Conservation (phyloP, 2,113 vertebrate species). For the Edolisoma coerulescens region DNA sequence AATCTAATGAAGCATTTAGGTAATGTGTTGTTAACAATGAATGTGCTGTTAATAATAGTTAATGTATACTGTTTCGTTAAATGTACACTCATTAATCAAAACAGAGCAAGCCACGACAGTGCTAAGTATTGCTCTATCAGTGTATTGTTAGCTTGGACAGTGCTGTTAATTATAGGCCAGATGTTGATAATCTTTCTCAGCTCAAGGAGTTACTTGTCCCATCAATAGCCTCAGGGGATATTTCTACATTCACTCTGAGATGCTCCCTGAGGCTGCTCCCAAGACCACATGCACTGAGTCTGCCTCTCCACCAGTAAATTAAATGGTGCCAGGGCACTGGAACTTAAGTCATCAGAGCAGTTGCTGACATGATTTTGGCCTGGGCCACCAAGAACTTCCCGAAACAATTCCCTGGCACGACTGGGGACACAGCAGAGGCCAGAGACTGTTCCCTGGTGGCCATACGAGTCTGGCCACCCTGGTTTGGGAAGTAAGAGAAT, state of each 20-base stretch:
- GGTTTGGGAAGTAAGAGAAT: neutral
- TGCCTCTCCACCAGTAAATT: neutral
- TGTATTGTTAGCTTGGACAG: neutral
- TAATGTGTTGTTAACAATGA: neutral
- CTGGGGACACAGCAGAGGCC: neutral
- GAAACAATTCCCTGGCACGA: constrained; percentile 9
- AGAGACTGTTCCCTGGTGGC: constrained; percentile 9
- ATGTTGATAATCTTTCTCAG: constrained; percentile 12
- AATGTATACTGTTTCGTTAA: neutral
- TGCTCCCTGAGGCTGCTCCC: neutral
- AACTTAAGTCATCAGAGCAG: neutral
- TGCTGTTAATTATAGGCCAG: constrained; percentile 31
- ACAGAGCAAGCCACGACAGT: neutral
- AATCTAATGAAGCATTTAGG: neutral
- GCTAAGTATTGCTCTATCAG: neutral
- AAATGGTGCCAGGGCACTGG: neutral
- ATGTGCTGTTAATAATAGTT: neutral
- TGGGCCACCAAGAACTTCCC: neutral
- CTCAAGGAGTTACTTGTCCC: neutral
- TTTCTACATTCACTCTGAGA: constrained; percentile 28
- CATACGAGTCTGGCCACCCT: neutral
- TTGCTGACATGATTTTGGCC: constrained; percentile 29
- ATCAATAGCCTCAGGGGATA: neutral
- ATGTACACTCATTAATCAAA: constrained; percentile 1
- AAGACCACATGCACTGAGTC: constrained; percentile 16